These are phyloP conservation scores for Nothocercus nigrocapillus DNA, from an alignment of 2,113 vertebrate genomes.

Conservation along the genomic window DNA sequence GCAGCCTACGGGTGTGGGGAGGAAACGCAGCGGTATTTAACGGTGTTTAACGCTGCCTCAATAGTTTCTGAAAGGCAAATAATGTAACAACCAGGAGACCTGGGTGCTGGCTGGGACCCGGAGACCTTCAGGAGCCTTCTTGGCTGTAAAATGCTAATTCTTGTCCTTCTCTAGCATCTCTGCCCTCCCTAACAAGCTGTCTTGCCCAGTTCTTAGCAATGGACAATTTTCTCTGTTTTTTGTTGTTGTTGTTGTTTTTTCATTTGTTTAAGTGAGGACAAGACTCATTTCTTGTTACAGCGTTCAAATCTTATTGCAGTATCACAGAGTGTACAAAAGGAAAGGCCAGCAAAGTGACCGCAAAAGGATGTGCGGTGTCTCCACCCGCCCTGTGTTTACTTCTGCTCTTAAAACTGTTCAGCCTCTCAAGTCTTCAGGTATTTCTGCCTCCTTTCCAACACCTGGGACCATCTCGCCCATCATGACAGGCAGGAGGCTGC, in stretches of 20 bases:
- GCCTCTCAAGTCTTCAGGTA: not conserved
- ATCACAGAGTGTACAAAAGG: not conserved
- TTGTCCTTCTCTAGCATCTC: not conserved
- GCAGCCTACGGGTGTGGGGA: not conserved
- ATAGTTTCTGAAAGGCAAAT: not conserved
- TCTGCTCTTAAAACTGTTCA: not conserved
- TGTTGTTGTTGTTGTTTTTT: too few relatives aligned
- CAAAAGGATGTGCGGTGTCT: rapidly evolving
- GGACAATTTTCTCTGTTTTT: too few relatives aligned
- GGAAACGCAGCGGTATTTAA: not conserved
- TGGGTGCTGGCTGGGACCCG: not conserved
- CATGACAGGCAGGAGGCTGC: not conserved
- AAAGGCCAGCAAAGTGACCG: not conserved
- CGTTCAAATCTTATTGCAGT: not conserved
- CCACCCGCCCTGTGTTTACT: rapidly evolving
- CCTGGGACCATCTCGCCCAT: rapidly evolving
- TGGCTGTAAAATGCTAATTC: not conserved
- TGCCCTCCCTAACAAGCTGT: not conserved
- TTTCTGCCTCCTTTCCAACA: not conserved
- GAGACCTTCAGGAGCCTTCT: not conserved
- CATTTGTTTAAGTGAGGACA: not conserved
- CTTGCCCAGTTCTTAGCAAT: not conserved
- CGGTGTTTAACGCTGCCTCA: not conserved
- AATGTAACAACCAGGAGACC: not conserved
- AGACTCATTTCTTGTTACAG: not conserved